Percentiles rank a stretch among this genome's conserved stretches.
These are phyloP conservation scores for Volucella inflata DNA, from an alignment of 2,888 invertebrate genomes.

Conservation along the genomic window DNA sequence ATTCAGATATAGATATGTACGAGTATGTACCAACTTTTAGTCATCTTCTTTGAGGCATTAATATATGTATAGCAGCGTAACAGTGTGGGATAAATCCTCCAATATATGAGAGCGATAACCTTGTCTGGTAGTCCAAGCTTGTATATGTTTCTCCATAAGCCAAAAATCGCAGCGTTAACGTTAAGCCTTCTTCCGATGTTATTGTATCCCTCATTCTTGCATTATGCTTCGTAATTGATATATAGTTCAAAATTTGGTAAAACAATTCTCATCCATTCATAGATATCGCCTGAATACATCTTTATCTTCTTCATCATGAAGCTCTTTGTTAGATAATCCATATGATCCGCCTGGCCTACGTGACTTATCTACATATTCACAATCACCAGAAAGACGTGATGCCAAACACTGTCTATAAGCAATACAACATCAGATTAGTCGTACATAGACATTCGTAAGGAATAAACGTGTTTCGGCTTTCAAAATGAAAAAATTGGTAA, in stretches of 20 bases:
- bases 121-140: not conserved
- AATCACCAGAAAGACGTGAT: too few relatives aligned
- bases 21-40: not conserved
- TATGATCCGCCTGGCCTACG: too few relatives aligned
- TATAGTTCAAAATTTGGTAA: not conserved
- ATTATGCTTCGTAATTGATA: conserved; percentile 4
- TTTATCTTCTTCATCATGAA: conserved; percentile 7
- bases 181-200: not conserved
- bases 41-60: not conserved
- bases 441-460: too few relatives aligned
- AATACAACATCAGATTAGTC: too few relatives aligned
- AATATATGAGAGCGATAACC: not conserved
- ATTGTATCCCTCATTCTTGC: conserved; percentile 7
- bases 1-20: too few relatives aligned
- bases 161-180: conserved; percentile 3
- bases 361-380: too few relatives aligned
- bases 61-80: not conserved
- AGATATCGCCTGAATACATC: not conserved
- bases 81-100: not conserved
- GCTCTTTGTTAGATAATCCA: too few relatives aligned
- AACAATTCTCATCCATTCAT: conserved; percentile 9
- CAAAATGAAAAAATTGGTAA: too few relatives aligned
- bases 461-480: too few relatives aligned
- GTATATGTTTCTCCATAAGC: conserved; percentile 6
- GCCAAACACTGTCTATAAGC: too few relatives aligned